These are phyloP conservation scores for Anolis sagrei DNA, from an alignment of 2,113 vertebrate genomes.

Conservation along the genomic window DNA sequence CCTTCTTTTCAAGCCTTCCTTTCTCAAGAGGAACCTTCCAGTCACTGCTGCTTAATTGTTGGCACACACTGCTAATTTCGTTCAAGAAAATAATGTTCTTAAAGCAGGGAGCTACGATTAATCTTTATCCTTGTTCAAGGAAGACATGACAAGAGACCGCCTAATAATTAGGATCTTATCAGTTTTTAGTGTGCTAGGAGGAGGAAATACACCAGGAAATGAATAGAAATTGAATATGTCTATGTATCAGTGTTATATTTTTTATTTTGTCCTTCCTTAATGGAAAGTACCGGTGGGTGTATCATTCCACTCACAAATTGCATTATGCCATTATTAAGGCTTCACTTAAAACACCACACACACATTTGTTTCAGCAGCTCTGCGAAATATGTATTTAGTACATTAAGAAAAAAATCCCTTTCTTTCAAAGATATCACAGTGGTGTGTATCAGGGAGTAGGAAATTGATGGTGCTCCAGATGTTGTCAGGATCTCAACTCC, in stretches of 20 bases:
- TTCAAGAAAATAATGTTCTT: conserved; percentile 14
- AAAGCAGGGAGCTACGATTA: conserved; percentile 12
- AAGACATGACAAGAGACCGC: conserved; percentile 14
- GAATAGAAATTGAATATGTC: conserved; percentile 23
- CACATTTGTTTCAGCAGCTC: too few species aligned
- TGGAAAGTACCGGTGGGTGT: not conserved
- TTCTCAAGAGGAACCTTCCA: not conserved
- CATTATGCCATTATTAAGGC: not conserved
- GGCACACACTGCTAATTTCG: conserved; percentile 26
- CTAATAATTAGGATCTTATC: conserved; percentile 4
- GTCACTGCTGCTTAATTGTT: not conserved
- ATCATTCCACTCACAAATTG: conserved; percentile 12
- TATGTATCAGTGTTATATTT: not conserved
- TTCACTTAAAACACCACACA: not conserved
- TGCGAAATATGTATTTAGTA: too few species aligned
- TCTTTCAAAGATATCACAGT: too few species aligned
- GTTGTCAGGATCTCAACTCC: too few species aligned
- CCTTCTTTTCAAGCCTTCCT: not conserved
- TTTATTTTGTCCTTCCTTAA: not conserved
- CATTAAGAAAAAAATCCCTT: too few species aligned
- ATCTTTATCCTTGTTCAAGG: conserved; percentile 28
- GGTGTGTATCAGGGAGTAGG: too few species aligned
- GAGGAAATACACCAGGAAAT: not conserved
- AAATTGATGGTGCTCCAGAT: too few species aligned
- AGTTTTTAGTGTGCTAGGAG: not conserved